phyloP scores from a whole-genome alignment of 2,888 invertebrate genomes.

The Macroteleia sp. region DNA sequence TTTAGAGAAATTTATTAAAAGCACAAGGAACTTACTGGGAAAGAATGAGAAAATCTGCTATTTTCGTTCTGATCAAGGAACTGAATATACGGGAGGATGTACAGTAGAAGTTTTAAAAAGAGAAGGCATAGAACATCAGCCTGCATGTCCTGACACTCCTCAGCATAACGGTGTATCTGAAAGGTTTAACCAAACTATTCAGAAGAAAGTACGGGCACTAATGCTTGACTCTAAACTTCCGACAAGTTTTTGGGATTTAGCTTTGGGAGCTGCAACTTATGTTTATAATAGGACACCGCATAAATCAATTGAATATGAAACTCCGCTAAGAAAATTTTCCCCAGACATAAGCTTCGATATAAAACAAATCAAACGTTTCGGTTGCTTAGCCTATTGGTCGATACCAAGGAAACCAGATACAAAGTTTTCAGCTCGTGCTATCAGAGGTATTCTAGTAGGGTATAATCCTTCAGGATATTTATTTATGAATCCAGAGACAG shows the following conservation, averaged over 20 bases:
- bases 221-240: not conserved
- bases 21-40: not conserved
- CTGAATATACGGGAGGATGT: not conserved
- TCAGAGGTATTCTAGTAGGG: not conserved
- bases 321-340: slow-evolving; percentile 48
- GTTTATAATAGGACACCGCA: not conserved
- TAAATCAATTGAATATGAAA: slow-evolving; percentile 70
- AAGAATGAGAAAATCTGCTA: not conserved
- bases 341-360: slow-evolving; percentile 39
- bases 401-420: slow-evolving; percentile 25
- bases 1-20: not conserved
- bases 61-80: not conserved
- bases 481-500: slow-evolving; percentile 1
- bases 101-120: not conserved
- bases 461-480: not conserved
- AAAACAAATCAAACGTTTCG: slow-evolving; percentile 48
- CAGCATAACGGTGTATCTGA: not conserved
- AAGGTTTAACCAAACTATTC: not conserved
- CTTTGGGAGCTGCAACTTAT: not conserved
- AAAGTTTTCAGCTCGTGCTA: not conserved
- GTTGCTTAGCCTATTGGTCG: slow-evolving; percentile 52
- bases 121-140: not conserved
- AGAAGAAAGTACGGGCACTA: not conserved
- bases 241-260: not conserved
- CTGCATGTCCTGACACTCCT: not conserved